Evolutionary conservation across 2,113 vertebrate species (phyloP).

Genomic region (Eurypyga helias): DNA sequence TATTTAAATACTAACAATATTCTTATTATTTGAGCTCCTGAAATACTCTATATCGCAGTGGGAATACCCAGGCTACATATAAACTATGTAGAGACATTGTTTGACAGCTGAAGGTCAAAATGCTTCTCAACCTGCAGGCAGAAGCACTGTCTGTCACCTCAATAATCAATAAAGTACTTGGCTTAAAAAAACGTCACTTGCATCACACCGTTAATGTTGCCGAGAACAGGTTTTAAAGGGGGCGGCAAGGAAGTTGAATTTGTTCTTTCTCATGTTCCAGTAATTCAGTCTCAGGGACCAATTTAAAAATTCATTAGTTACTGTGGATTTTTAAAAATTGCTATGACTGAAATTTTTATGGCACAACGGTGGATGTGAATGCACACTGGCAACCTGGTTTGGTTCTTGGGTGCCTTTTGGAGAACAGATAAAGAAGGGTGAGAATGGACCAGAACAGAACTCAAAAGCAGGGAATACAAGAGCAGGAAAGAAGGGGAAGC

Average conservation of each 20-base stretch:
- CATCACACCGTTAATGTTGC: neutral
- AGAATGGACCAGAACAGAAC: neutral
- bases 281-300: neutral
- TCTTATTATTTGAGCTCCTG: neutral
- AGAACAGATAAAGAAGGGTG: neutral
- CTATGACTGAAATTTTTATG: neutral
- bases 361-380: neutral
- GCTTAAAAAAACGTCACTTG: neutral
- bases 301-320: neutral
- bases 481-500: neutral
- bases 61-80: neutral
- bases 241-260: neutral
- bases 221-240: neutral
- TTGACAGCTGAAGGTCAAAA: neutral
- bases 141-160: neutral
- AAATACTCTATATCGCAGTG: neutral
- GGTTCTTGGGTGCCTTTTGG: neutral
- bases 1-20: neutral
- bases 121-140: neutral
- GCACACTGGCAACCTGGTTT: fast-evolving
- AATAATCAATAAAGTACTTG: neutral
- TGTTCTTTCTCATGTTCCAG: neutral
- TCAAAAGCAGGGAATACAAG: neutral
- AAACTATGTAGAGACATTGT: neutral
- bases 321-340: neutral